A percentile compares a stretch with the other conserved stretches of the same genome.
These are phyloP conservation scores for Beris morrisii DNA, from an alignment of 2,888 invertebrate genomes.

Conservation along the genomic window DNA sequence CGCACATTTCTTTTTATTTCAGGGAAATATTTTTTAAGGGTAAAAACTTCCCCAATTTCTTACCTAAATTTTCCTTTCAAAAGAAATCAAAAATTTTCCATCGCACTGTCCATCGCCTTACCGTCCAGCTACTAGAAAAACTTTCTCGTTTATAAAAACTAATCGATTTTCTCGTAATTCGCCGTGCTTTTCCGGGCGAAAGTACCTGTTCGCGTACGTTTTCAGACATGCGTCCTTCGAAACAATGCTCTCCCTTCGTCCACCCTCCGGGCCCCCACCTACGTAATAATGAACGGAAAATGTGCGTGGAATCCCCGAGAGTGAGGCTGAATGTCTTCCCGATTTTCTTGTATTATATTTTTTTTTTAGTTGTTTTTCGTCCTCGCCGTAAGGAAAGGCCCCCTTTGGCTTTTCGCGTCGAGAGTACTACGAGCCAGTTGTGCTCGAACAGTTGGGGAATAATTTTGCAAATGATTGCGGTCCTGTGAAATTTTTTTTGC, in stretches of 20 bases:
- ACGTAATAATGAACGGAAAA: too few relatives aligned
- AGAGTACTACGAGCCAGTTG: constrained; percentile 36
- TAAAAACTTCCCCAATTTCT: too few relatives aligned
- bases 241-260: constrained; percentile 2
- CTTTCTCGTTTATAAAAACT: neutral
- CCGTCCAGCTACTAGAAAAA: constrained; percentile 33
- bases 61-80: too few relatives aligned
- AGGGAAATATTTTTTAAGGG: too few relatives aligned
- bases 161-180: constrained; percentile 37
- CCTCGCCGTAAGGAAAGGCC: constrained; percentile 4
- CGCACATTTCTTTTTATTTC: too few relatives aligned
- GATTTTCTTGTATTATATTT: too few relatives aligned
- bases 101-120: neutral
- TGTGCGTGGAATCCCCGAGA: too few relatives aligned
- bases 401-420: constrained; percentile 8
- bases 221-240: constrained; percentile 13
- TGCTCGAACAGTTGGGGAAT: constrained; percentile 38
- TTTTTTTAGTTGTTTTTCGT: neutral
- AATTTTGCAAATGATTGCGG: constrained; percentile 35
- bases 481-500: constrained; percentile 31
- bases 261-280: too few relatives aligned
- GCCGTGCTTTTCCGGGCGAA: constrained; percentile 28
- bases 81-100: neutral
- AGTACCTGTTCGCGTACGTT: constrained; percentile 35
- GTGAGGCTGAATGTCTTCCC: too few relatives aligned